Conservation (phyloP, 2,888 invertebrate genomes). For the Ditylenchus weischeri region DNA sequence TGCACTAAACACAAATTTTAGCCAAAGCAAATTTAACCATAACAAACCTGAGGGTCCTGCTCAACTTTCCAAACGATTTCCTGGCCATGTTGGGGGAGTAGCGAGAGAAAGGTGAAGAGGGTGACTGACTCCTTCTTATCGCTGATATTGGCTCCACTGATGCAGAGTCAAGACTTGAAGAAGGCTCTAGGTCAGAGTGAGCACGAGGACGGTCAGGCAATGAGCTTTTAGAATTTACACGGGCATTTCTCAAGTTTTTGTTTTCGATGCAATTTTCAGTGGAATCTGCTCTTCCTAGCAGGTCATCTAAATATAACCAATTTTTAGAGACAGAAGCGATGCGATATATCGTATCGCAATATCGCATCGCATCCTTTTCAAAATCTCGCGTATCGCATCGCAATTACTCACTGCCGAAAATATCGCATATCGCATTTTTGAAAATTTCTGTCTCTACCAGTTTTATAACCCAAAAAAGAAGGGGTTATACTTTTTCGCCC, state of each 20-base stretch:
- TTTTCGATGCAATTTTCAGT: conserved; percentile 1
- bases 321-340: too few relatives aligned
- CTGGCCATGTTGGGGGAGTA: conserved; percentile 55
- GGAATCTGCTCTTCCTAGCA: conserved; percentile 14
- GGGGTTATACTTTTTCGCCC: too few relatives aligned
- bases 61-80: conserved; percentile 53
- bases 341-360: too few relatives aligned
- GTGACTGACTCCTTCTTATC: conserved; percentile 28
- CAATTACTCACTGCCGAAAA: too few relatives aligned
- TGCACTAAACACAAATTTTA: conserved; percentile 39
- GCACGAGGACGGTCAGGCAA: conserved; percentile 37
- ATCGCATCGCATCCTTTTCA: too few relatives aligned
- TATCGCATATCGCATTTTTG: too few relatives aligned
- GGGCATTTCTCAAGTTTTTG: conserved; percentile 17
- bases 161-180: conserved; percentile 32
- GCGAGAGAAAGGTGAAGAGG: conserved; percentile 33
- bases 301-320: conserved; percentile 15
- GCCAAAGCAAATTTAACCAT: neutral
- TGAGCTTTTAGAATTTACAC: neutral
- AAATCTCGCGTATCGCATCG: too few relatives aligned
- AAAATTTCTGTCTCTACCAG: too few relatives aligned
- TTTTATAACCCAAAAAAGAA: too few relatives aligned
- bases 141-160: conserved; percentile 20
- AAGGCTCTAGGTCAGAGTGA: conserved; percentile 45
- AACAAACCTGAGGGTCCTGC: conserved; percentile 51